Evolutionary conservation across 2,113 vertebrate species (phyloP).

Genomic region (Haliaeetus leucogaster): DNA sequence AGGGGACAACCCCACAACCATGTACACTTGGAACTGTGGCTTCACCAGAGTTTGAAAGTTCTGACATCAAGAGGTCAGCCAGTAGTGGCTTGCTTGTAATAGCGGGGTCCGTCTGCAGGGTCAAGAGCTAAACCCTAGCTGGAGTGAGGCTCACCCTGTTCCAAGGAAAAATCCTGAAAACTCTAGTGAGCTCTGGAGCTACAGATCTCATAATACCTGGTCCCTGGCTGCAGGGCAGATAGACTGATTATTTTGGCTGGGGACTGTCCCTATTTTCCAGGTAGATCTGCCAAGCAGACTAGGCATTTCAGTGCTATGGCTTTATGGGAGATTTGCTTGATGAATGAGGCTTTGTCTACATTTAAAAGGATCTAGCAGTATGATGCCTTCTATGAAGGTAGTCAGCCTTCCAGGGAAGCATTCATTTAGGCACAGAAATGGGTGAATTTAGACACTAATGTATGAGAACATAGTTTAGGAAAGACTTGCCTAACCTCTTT

Average conservation of each 20-base stretch:
- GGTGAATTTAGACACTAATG: neutral
- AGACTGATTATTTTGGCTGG: neutral
- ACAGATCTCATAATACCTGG: neutral
- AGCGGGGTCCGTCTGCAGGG: neutral
- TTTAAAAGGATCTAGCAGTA: neutral
- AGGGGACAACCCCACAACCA: neutral
- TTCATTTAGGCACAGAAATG: neutral
- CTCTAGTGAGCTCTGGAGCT: neutral
- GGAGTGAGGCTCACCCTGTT: neutral
- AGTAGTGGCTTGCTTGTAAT: neutral
- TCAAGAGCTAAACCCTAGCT: neutral
- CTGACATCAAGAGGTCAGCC: neutral
- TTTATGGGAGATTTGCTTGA: neutral
- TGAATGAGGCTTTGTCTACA: neutral
- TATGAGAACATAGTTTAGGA: neutral
- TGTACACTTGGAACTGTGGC: neutral
- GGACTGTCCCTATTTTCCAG: neutral
- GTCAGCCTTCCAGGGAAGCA: neutral
- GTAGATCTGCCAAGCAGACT: neutral
- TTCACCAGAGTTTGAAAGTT: neutral
- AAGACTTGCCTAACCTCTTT: neutral
- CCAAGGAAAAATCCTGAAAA: neutral
- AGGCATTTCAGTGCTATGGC: neutral
- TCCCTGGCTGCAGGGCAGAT: neutral
- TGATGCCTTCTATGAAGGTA: neutral